Percentiles rank a stretch among this genome's conserved stretches.
phyloP scores from a whole-genome alignment of 2,888 invertebrate genomes.

The Coelinius sp. region DNA sequence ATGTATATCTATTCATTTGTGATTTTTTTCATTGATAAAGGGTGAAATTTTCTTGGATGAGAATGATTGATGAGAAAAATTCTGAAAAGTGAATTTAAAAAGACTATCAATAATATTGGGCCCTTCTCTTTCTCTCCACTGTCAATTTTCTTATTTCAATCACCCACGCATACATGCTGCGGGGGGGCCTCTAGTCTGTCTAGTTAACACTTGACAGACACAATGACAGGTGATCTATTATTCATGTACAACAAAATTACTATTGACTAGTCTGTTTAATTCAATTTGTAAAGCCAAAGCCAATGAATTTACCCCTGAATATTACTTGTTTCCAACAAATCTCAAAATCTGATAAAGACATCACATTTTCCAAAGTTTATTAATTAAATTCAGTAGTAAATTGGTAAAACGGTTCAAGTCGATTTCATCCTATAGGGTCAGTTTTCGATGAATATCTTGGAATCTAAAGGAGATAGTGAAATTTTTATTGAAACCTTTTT shows the following conservation, averaged over 20 bases:
- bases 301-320: too few relatives aligned
- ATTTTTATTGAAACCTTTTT: background rate
- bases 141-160: background rate
- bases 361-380: background rate
- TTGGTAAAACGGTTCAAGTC: too few relatives aligned
- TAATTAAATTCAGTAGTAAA: too few relatives aligned
- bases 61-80: constrained; percentile 26
- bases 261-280: background rate
- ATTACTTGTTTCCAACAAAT: too few relatives aligned
- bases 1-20: too few relatives aligned
- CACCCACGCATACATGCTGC: constrained; percentile 55
- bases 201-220: constrained; percentile 57
- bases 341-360: too few relatives aligned
- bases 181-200: constrained; percentile 48
- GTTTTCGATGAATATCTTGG: background rate
- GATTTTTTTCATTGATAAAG: too few relatives aligned
- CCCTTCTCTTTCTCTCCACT: background rate
- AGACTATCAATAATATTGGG: constrained; percentile 35
- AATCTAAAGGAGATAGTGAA: background rate
- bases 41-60: background rate
- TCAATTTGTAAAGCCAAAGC: too few relatives aligned
- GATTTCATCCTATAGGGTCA: too few relatives aligned
- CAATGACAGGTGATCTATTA: background rate
- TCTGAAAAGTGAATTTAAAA: constrained; percentile 1
- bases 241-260: background rate